Base-by-base conservation (phyloP, 1,140 invertebrate genomes). In the Probaryconus sp. region DNA sequence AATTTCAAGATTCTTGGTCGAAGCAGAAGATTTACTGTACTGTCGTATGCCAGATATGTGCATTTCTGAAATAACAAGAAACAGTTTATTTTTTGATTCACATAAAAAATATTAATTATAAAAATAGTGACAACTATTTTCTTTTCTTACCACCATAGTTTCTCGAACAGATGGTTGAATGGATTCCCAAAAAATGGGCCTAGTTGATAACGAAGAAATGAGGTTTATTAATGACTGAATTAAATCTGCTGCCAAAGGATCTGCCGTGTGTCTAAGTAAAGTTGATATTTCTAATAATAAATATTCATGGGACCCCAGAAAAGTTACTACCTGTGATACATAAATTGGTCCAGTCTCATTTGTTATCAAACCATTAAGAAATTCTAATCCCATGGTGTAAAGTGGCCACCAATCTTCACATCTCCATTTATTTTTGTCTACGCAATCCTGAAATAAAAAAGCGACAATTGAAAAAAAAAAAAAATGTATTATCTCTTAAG, bases 391-490 rank as follows among this genome's bases (percentile, higher is more conserved):
- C 0, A 82, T 73, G 1, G 85, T 85, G 10, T 88, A 88, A 10
- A 88, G 40, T 0, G 82, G 79, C 85, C 85, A 88, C 87, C 87
- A 88, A 30, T 87, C 86, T 35, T 86, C 84, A 55, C 86, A 88
- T 5, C 81, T 79, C 87, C 87, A 87, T 3, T 77, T 75, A 10
- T 68, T 78, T 31, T 75, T 80, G 28, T 65, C 70, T 9, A 72
- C 68, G 18, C 48, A 68, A 51, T 84, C 79, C 79, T 82, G 33
- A 1, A 30, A 63, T 40, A 18, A 6, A 61, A 45, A 43, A 55
- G n/a, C 17, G 20, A 53, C n/a, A 20, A 53, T 24, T 18, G n/a
- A 51, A 60, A 21, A 28, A 18, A 14, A 24, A 21, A 10, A 37
- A 21, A n/a, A 50, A 51, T 26, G 24, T 14, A 47, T 40, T 30